Conservation (phyloP, 2,797 vertebrate genomes). For the Pyrocephalus nanus region DNA sequence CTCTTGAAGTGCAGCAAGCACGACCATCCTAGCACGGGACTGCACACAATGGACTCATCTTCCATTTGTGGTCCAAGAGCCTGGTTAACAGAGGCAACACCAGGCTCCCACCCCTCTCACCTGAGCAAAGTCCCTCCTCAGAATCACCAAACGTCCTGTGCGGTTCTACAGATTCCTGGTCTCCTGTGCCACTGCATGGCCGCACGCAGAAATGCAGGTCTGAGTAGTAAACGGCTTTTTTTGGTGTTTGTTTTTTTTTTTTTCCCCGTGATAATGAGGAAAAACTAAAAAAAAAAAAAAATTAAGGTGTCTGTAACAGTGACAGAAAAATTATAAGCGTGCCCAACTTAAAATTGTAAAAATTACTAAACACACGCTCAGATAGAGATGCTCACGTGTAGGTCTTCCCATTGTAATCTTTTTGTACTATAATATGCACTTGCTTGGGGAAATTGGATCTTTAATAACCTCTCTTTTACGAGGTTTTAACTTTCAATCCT, state of each 20-base stretch:
- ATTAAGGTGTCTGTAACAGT: not conserved
- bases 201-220: not conserved
- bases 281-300: not conserved
- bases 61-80: not conserved
- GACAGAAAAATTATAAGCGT: not conserved
- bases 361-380: not conserved
- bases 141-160: accelerated
- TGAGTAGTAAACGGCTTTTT: not conserved
- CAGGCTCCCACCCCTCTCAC: not conserved
- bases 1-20: not conserved
- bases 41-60: not conserved
- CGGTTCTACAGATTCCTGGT: not conserved
- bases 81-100: not conserved
- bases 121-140: not conserved
- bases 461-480: not conserved
- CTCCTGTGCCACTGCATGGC: conserved; percentile 43
- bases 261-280: too few species aligned
- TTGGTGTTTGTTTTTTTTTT: not conserved
- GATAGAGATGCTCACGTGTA: not conserved
- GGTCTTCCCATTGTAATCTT: not conserved
- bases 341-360: not conserved
- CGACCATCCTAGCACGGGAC: not conserved
- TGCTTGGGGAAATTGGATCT: not conserved
- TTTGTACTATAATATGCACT: not conserved
- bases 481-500: not conserved